These are phyloP conservation scores for Apaloderma vittatum DNA, from an alignment of 2,113 vertebrate species.

Conservation along the genomic window DNA sequence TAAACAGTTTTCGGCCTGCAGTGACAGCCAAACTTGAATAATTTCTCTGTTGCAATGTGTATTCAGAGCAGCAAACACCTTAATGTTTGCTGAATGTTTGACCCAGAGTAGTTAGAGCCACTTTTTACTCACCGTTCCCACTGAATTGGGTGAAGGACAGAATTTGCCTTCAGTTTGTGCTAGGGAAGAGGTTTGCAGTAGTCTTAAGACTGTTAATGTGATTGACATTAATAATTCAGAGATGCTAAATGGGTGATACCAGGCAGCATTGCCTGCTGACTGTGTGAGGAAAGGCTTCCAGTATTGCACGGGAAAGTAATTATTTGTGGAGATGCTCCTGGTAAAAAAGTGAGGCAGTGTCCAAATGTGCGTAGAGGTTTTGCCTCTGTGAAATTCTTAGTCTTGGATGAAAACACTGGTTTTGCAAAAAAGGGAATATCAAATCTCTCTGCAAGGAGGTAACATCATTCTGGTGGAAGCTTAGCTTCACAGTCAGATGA, in stretches of 20 bases:
- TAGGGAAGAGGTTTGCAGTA: not conserved
- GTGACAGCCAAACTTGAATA: not conserved
- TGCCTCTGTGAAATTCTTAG: not conserved
- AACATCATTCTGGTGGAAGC: not conserved
- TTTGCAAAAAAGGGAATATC: not conserved
- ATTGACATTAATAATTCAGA: not conserved
- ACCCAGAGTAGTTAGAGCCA: not conserved
- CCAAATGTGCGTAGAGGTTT: not conserved
- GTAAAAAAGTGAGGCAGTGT: not conserved
- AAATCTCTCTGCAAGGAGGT: not conserved
- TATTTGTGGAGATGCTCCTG: rapidly evolving
- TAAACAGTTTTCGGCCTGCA: not conserved
- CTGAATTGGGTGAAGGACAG: rapidly evolving
- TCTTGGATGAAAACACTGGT: not conserved
- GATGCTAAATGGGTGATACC: not conserved
- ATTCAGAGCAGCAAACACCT: not conserved
- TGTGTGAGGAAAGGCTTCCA: not conserved
- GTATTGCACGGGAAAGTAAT: not conserved
- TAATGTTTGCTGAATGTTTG: not conserved
- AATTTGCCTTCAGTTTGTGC: slow-evolving; percentile 42
- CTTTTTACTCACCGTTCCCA: not conserved
- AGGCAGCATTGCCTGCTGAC: not conserved
- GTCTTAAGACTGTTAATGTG: not conserved
- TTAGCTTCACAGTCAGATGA: not conserved
- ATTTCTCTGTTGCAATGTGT: rapidly evolving